Evolutionary conservation across 2,797 vertebrate species (phyloP).

Genomic region (Eutrigla gurnardus): DNA sequence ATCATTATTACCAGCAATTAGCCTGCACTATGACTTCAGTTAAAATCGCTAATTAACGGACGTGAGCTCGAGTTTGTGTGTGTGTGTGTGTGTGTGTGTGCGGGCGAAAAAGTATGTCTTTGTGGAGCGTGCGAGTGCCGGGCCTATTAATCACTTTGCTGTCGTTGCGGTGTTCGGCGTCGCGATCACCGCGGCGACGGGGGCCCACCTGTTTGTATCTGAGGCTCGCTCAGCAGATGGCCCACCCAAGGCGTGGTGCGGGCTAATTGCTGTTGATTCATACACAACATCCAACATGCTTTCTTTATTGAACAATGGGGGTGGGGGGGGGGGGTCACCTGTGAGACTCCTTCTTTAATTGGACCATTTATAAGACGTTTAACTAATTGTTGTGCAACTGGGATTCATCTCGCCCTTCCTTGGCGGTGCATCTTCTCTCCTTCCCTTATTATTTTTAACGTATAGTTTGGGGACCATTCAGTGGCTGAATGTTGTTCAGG

Average conservation of each 20-base stretch:
- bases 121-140: constrained; percentile 1
- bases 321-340: constrained; percentile 23
- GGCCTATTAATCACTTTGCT: constrained; percentile 65
- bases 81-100: constrained; percentile 22
- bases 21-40: constrained; percentile 68
- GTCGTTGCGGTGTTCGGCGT: constrained; percentile 8
- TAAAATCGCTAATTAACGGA: constrained; percentile 73
- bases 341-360: constrained; percentile 15
- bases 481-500: neutral
- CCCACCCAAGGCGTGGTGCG: constrained; percentile 56
- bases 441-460: neutral
- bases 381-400: neutral
- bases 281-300: constrained; percentile 58
- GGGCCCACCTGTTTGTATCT: constrained; percentile 71
- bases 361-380: constrained; percentile 5
- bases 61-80: constrained; percentile 13
- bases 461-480: neutral
- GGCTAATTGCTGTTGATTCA: constrained; percentile 77
- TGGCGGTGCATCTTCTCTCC: neutral
- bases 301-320: constrained; percentile 38
- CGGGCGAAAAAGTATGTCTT: constrained; percentile 31
- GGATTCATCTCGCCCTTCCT: neutral
- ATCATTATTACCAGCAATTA: constrained; percentile 80
- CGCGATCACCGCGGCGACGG: constrained; percentile 45
- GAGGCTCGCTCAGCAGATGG: constrained; percentile 71